Conservation (phyloP, 2,113 vertebrate species). For the Mugil cephalus region DNA sequence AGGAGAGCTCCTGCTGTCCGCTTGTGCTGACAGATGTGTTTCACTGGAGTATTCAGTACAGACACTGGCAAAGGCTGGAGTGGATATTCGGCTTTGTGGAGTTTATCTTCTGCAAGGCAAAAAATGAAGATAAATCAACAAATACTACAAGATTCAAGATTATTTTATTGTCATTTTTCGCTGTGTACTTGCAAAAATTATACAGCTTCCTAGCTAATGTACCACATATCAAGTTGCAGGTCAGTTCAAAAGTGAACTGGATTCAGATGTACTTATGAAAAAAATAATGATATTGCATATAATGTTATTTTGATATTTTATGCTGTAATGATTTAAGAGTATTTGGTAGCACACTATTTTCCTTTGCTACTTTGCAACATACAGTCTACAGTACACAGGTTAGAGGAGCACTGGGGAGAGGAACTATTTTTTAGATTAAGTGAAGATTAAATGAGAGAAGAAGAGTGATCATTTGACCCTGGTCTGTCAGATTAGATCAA, state of each 20-base stretch:
- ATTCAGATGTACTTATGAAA: background rate
- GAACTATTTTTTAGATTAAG: too few relatives aligned
- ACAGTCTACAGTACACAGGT: background rate
- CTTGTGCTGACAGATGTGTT: conserved; percentile 56
- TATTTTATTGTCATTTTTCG: too few relatives aligned
- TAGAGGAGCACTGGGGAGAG: background rate
- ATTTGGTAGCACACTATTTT: too few relatives aligned
- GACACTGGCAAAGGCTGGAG: background rate
- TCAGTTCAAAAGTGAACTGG: background rate
- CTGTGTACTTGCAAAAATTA: background rate
- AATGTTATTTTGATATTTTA: too few relatives aligned
- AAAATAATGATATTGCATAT: too few relatives aligned
- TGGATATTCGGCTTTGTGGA: conserved; percentile 4
- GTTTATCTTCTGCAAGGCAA: conserved; percentile 14
- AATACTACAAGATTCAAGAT: conserved; percentile 10
- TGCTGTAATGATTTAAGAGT: too few relatives aligned
- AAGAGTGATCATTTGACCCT: too few relatives aligned
- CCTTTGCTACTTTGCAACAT: too few relatives aligned
- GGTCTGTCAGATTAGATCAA: too few relatives aligned
- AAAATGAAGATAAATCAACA: background rate
- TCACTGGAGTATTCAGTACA: conserved; percentile 34
- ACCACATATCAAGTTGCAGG: background rate
- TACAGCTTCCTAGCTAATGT: background rate
- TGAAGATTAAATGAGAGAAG: too few relatives aligned
- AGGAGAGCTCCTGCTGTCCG: conserved; percentile 50